Conservation (phyloP, 2,888 invertebrate species). For the Heterodera filipjevi region DNA sequence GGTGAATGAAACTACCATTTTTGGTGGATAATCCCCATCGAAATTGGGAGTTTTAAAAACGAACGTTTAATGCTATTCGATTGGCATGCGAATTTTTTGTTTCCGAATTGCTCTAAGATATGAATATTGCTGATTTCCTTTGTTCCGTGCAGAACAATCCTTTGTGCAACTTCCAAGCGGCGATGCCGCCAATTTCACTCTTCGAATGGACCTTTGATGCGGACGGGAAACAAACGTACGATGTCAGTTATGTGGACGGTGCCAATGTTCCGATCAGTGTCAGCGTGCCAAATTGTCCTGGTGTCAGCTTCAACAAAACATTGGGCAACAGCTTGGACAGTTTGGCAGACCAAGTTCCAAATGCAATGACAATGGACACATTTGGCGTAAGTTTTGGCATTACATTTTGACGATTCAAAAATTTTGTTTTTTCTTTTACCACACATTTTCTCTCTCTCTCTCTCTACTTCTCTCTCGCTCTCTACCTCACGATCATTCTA, state of each 20-base stretch:
- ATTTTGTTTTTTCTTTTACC: no score
- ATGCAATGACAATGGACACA: background rate
- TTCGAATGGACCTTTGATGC: slow-evolving; percentile 4
- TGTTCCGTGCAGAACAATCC: background rate
- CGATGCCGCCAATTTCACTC: background rate
- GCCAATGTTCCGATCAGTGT: slow-evolving; percentile 19
- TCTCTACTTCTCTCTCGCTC: no score
- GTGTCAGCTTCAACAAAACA: background rate
- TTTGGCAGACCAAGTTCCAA: background rate
- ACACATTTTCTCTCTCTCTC: no score
- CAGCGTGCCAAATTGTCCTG: background rate
- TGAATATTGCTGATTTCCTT: no score
- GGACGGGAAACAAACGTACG: slow-evolving; percentile 4
- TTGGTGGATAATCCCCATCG: no score
- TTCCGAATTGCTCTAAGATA: no score
- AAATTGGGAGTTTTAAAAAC: no score
- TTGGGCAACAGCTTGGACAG: slow-evolving; percentile 6
- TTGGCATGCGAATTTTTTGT: no score
- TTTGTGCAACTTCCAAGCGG: background rate
- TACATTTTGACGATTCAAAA: background rate
- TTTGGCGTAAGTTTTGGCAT: background rate
- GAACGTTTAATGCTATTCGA: no score
- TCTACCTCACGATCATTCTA: no score
- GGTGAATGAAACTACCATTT: no score
- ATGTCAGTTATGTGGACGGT: slow-evolving; percentile 28